Evolutionary conservation across 1,140 invertebrate genomes (phyloP).

Genomic region (Spodoptera litura): DNA sequence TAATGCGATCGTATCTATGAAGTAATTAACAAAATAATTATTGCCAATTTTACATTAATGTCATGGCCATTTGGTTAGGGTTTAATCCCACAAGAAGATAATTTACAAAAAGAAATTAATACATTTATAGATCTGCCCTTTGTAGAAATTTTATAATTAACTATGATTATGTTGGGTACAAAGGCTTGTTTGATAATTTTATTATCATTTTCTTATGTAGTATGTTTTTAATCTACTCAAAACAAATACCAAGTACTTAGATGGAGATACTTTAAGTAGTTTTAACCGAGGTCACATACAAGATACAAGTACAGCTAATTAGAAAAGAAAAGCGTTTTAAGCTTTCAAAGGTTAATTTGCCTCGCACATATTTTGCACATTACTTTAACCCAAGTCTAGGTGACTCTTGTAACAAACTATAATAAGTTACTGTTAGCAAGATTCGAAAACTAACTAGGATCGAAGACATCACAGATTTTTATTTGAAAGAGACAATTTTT

Average conservation of each 20-base stretch:
- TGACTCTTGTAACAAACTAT: not conserved
- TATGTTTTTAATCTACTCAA: too few species aligned
- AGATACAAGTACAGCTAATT: too few species aligned
- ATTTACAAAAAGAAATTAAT: too few species aligned
- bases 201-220: not conserved
- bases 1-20: not conserved
- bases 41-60: not conserved
- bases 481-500: conserved; percentile 11
- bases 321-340: not conserved
- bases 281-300: too few species aligned
- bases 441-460: not conserved
- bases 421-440: not conserved
- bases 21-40: conserved; percentile 1
- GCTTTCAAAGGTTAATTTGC: not conserved
- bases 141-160: not conserved
- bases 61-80: conserved; percentile 8
- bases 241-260: too few species aligned
- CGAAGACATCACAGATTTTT: conserved; percentile 27
- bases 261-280: too few species aligned
- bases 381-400: not conserved
- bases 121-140: not conserved
- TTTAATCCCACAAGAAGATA: too few species aligned
- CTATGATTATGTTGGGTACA: not conserved
- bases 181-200: not conserved
- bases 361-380: conserved; percentile 17